These are phyloP conservation scores for Cosmorhoe ocellata DNA, from an alignment of 2,888 invertebrate genomes.

Conservation along the genomic window DNA sequence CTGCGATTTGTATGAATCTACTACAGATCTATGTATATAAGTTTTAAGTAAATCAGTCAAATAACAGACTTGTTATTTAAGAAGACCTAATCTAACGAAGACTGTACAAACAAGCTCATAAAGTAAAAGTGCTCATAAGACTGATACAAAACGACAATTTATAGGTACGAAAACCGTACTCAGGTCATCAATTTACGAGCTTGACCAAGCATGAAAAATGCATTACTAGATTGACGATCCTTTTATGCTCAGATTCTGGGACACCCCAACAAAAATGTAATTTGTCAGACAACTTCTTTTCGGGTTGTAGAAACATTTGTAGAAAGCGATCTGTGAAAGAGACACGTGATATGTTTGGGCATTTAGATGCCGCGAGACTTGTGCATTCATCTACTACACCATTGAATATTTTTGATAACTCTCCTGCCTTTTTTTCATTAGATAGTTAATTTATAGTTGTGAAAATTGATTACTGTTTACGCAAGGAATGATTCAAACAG, in stretches of 20 bases:
- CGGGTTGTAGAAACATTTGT: conserved; percentile 43
- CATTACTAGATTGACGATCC: conserved; percentile 58
- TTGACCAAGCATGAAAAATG: conserved; percentile 65
- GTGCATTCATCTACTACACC: conserved; percentile 25
- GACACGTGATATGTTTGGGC: conserved; percentile 35
- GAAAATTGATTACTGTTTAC: too few relatives aligned
- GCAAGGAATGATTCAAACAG: too few relatives aligned
- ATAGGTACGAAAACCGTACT: conserved; percentile 32
- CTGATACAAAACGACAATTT: conserved; percentile 28
- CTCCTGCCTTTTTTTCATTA: too few relatives aligned
- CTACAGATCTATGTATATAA: too few relatives aligned
- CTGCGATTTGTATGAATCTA: too few relatives aligned
- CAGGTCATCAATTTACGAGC: conserved; percentile 53
- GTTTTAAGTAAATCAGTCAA: neutral
- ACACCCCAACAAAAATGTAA: conserved; percentile 59
- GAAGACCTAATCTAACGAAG: conserved; percentile 1
- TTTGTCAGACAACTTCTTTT: conserved; percentile 48
- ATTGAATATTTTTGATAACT: too few relatives aligned
- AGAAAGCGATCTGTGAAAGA: conserved; percentile 42
- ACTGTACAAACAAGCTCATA: conserved; percentile 15
- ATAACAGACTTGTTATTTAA: conserved; percentile 1
- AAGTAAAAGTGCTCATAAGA: conserved; percentile 17
- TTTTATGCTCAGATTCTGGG: conserved; percentile 57
- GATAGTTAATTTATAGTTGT: too few relatives aligned
- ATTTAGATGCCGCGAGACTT: conserved; percentile 17